A percentile compares a stretch with the other conserved stretches of the same genome.
Evolutionary conservation across 2,113 vertebrate genomes (phyloP).

Genomic region (Sylvietta virens): DNA sequence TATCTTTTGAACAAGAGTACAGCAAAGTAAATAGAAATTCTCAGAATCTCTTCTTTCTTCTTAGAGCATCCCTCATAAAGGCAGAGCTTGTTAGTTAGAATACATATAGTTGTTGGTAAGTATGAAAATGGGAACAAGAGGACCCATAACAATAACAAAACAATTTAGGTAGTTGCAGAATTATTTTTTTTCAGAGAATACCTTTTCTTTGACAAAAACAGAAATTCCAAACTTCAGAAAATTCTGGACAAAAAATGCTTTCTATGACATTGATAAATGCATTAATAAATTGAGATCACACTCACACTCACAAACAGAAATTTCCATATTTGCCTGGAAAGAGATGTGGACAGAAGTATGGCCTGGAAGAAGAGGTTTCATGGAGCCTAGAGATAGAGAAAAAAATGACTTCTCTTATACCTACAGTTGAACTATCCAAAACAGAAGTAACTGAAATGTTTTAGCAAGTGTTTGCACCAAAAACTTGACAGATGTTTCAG

Average conservation of each 20-base stretch:
- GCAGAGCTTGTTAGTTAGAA: neutral
- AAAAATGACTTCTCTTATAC: neutral
- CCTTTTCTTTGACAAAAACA: neutral
- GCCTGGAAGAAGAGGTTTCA: neutral
- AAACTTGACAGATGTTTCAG: neutral
- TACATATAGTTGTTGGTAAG: neutral
- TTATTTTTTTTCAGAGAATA: neutral
- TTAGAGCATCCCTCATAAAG: neutral
- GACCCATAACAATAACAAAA: neutral
- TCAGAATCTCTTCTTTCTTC: neutral
- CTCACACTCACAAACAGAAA: neutral
- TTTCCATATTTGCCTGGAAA: neutral
- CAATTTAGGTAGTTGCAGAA: neutral
- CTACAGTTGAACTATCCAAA: neutral
- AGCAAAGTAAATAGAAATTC: neutral
- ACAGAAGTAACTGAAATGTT: neutral
- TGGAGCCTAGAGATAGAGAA: neutral
- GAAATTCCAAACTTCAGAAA: neutral
- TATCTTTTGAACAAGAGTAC: neutral
- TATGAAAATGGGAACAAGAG: neutral
- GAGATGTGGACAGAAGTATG: neutral
- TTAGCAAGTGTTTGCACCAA: neutral
- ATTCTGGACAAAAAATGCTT: neutral
- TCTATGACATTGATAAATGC: neutral
- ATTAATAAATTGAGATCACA: neutral